phyloP scores from a whole-genome alignment of 2,113 vertebrate species.

The Sigmodon hispidus region DNA sequence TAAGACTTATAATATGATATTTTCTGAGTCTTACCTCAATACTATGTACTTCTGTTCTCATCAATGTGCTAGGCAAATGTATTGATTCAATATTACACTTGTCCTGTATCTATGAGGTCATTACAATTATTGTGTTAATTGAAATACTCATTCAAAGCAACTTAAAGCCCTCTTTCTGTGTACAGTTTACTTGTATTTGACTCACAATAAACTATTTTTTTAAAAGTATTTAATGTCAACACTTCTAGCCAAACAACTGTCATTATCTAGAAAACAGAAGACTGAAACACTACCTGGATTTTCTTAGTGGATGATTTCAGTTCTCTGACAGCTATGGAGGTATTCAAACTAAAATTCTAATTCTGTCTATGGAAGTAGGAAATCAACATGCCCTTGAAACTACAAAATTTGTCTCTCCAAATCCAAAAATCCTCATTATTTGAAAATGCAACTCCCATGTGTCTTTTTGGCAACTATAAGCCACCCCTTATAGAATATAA shows the following conservation, averaged over 20 bases:
- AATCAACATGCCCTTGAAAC: too few species aligned
- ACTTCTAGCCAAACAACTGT: neutral
- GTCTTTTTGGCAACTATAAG: neutral
- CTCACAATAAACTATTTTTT: neutral
- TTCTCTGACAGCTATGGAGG: neutral
- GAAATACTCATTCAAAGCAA: neutral
- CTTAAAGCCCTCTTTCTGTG: neutral
- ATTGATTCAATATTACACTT: neutral
- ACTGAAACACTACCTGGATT: accelerated
- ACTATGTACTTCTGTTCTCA: neutral
- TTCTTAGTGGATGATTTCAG: neutral
- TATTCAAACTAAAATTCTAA: neutral
- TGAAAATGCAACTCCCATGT: accelerated
- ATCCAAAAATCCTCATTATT: too few species aligned
- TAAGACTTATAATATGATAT: neutral
- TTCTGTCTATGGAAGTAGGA: neutral
- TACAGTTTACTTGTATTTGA: neutral
- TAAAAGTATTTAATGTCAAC: neutral
- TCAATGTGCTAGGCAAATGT: too few species aligned
- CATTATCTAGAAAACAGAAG: neutral
- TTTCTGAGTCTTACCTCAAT: neutral
- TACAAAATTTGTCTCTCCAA: neutral
- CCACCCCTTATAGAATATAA: neutral
- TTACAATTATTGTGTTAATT: neutral
- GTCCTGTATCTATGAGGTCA: neutral